phyloP scores from a whole-genome alignment of 2,888 invertebrate genomes.

The Pollenia labialis region DNA sequence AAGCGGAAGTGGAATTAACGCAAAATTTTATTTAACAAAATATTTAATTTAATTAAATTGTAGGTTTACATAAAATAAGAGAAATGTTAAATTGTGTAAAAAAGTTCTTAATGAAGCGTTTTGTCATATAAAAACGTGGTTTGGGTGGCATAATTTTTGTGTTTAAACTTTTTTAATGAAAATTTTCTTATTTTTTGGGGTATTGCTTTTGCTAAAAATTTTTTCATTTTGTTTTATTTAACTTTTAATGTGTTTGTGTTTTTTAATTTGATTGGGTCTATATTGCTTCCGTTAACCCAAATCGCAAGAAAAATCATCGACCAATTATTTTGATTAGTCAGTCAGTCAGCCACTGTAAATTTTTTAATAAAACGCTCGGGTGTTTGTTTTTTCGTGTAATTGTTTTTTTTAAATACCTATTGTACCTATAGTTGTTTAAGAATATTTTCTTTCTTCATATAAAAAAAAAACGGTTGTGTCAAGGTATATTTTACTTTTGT shows the following conservation, averaged over 20 bases:
- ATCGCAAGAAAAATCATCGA: constrained; percentile 12
- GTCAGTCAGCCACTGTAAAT: constrained; percentile 24
- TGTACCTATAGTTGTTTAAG: background rate
- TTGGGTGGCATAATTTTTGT: too few relatives aligned
- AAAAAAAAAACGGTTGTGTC: background rate
- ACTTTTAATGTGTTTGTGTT: background rate
- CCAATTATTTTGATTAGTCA: constrained; percentile 8
- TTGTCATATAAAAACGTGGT: too few relatives aligned
- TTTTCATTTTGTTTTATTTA: background rate
- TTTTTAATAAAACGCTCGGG: constrained; percentile 17
- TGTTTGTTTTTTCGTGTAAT: background rate
- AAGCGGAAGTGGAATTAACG: constrained; percentile 46
- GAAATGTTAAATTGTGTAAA: background rate
- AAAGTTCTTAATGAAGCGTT: background rate
- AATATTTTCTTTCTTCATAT: background rate
- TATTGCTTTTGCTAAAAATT: background rate
- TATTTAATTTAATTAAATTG: constrained; percentile 45
- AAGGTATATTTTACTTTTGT: too few relatives aligned
- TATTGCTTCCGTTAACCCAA: constrained; percentile 52
- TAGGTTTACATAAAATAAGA: background rate
- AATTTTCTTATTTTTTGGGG: too few relatives aligned
- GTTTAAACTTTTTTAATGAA: too few relatives aligned
- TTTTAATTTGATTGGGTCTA: constrained; percentile 6
- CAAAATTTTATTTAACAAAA: background rate
- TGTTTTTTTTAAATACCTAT: background rate